phyloP scores from a whole-genome alignment of 2,797 vertebrate species.

The Galago senegalensis region DNA sequence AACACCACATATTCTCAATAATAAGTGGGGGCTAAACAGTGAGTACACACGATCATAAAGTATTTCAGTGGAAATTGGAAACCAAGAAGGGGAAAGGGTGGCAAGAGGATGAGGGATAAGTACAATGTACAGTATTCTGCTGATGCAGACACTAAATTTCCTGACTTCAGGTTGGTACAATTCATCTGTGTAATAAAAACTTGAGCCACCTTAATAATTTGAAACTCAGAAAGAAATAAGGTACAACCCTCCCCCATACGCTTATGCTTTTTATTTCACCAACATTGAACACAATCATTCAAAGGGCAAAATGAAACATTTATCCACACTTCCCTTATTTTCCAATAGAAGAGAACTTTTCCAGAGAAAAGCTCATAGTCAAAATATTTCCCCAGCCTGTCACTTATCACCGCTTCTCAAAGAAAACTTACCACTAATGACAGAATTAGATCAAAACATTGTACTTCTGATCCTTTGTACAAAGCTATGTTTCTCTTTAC shows the following conservation, averaged over 20 bases:
- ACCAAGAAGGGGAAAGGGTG: not conserved
- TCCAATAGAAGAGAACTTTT: not conserved
- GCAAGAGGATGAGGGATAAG: not conserved
- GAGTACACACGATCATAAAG: not conserved
- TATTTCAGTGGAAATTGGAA: not conserved
- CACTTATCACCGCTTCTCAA: not conserved
- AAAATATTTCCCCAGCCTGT: not conserved
- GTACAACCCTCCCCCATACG: not conserved
- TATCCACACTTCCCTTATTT: not conserved
- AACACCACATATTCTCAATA: not conserved
- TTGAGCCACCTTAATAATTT: not conserved
- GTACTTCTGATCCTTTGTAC: not conserved
- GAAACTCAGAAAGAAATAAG: not conserved
- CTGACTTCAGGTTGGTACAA: not conserved
- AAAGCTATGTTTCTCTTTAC: not conserved
- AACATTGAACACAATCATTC: not conserved
- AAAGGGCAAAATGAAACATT: slow-evolving; percentile 17
- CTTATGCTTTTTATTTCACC: not conserved
- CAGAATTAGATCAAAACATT: not conserved
- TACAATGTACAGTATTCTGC: not conserved
- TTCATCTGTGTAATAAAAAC: not conserved
- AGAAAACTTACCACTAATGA: not conserved
- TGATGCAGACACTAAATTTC: not conserved
- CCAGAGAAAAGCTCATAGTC: not conserved
- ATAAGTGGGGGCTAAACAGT: not conserved